phyloP scores from a whole-genome alignment of 2,113 vertebrate genomes.

The Megaceryle maxima region DNA sequence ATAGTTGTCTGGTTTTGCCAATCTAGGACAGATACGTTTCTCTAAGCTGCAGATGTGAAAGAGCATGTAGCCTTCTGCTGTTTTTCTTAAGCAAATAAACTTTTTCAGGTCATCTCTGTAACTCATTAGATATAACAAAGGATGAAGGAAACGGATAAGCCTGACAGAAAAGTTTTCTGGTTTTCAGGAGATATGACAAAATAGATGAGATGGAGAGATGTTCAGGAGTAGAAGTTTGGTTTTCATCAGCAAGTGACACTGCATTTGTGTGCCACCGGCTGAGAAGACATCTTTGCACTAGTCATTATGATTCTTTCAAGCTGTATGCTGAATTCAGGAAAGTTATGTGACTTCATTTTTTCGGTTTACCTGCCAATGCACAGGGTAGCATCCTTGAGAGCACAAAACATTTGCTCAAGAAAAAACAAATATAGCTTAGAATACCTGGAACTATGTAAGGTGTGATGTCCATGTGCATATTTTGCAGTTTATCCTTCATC shows the following conservation, averaged over 20 bases:
- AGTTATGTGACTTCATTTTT: background rate
- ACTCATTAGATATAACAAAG: background rate
- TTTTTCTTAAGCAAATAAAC: background rate
- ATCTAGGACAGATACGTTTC: background rate
- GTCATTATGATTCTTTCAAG: background rate
- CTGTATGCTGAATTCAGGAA: background rate
- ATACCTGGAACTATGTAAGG: background rate
- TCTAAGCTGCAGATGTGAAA: background rate
- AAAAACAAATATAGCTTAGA: background rate
- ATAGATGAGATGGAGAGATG: background rate
- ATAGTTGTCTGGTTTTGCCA: background rate
- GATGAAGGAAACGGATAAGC: background rate
- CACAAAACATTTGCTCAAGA: background rate
- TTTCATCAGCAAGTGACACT: background rate
- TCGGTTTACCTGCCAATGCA: background rate
- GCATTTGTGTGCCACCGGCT: background rate
- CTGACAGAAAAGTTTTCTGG: background rate
- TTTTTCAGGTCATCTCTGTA: background rate
- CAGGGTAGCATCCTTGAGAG: background rate
- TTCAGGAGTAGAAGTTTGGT: background rate
- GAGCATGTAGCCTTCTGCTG: background rate
- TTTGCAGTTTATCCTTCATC: background rate
- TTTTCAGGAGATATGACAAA: background rate
- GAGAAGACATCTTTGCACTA: background rate
- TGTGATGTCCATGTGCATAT: background rate